Base-by-base conservation (phyloP, 2,797 vertebrate species). In the Setipinna tenuifilis region DNA sequence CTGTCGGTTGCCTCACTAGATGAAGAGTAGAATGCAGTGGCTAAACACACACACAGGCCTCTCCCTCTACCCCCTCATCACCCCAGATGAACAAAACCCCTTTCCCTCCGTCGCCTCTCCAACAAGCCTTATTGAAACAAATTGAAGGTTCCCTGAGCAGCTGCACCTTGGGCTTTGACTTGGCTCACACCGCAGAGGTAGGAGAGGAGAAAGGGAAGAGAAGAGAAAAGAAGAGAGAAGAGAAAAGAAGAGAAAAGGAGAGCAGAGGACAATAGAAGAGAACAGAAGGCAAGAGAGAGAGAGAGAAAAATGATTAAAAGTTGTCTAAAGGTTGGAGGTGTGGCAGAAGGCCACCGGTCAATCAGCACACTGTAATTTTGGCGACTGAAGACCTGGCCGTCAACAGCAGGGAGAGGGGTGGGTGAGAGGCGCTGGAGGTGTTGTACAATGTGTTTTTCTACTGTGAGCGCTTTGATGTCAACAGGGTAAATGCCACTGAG, bases 361-460 rank as follows among this genome's bases (percentile, higher is more conserved):
- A 92, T 95, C 95, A 94, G 89, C 95, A 90, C 86, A 65, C 85
- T 5, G 90, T 91, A 94, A 95, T 93, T 94, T 93, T 90, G 91
- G 92, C 90, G 91, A 86, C 90, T 86, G 83, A 83, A 87, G 87
- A 71, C 86, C 91, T 91, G 89, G 91, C 89, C 92, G 80, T 87
- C 85, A 54, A 6, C 78, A 57, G 46, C 6, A 41, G 23, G 31
- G 44, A 83, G 31, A 91, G 90, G 89, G 93, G 87, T 57, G 68
- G 48, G 31, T 50, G 46, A 44, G 82, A 50, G 12, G 14, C 25
- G 19, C 31, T 54, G 50, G 65, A 17, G 50, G 81, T 83, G 85
- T 88, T 83, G 86, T 17, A 78, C 83, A 84, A 87, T 48, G 88
- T 3, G 2, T 7, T 35, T 44, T 44, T 78, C 81, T 83, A 28